Evolutionary conservation across 2,888 invertebrate species (phyloP).

Genomic region (Sialis lutaria): DNA sequence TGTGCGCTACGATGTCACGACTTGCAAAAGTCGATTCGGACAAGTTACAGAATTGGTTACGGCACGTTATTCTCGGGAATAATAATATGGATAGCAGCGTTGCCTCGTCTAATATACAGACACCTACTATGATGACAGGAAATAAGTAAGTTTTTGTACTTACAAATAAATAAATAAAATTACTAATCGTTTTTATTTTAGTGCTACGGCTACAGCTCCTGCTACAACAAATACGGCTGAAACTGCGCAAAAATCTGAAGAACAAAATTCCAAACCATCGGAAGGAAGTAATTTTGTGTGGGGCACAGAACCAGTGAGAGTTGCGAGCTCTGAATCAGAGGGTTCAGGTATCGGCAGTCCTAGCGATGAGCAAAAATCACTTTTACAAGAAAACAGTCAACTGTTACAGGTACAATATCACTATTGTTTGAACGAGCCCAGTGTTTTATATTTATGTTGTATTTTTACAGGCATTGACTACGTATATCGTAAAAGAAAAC

Average conservation of each 20-base stretch:
- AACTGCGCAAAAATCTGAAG: slow-evolving; percentile 26
- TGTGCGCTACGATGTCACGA: slow-evolving; percentile 48
- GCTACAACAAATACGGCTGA: slow-evolving; percentile 23
- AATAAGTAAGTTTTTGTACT: slow-evolving; percentile 25
- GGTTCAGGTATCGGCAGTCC: slow-evolving; percentile 19
- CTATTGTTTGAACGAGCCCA: no score
- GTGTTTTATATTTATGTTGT: no score
- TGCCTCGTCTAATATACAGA: slow-evolving; percentile 31
- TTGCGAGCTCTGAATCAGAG: slow-evolving; percentile 12
- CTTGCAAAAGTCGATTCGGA: slow-evolving; percentile 44
- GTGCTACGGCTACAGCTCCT: slow-evolving; percentile 21
- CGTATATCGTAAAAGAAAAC: slow-evolving; percentile 53
- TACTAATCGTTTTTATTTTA: slow-evolving; percentile 8
- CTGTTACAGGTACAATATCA: slow-evolving; percentile 23
- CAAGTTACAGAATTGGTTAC: slow-evolving; percentile 44
- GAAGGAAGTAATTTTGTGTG: slow-evolving; percentile 13
- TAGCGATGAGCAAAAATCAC: slow-evolving; percentile 28
- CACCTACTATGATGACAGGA: slow-evolving; percentile 30
- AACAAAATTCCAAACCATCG: slow-evolving; percentile 8
- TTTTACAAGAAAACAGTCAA: slow-evolving; percentile 49
- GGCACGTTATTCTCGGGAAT: slow-evolving; percentile 45
- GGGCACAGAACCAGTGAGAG: slow-evolving; percentile 12
- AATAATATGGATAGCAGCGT: slow-evolving; percentile 24
- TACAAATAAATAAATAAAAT: slow-evolving; percentile 6
- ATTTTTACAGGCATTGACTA: slow-evolving; percentile 39